A percentile compares a stretch with the other conserved stretches of the same genome.
Evolutionary conservation across 1,140 invertebrate species (phyloP).

Genomic region (Drosophila sechellia): DNA sequence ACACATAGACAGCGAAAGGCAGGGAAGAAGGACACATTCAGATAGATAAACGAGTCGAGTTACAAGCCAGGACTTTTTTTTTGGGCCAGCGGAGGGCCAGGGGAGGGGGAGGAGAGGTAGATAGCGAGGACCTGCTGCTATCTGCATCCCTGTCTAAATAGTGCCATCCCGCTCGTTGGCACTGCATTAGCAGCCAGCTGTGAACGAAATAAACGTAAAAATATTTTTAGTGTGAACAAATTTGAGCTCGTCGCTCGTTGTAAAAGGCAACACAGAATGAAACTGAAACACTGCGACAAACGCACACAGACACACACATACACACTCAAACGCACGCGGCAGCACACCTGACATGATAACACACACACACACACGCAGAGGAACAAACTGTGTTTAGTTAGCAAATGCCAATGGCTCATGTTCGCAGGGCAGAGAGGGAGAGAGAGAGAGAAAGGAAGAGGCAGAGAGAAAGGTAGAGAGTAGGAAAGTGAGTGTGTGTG

Average conservation of each 20-base stretch:
- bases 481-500: not conserved
- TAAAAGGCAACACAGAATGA: conserved; percentile 54
- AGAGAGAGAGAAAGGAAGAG: conserved; percentile 10
- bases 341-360: conserved; percentile 51
- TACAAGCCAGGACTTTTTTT: conserved; percentile 46
- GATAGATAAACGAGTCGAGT: conserved; percentile 78
- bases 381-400: conserved; percentile 66
- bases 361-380: conserved; percentile 8
- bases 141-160: conserved; percentile 10
- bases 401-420: conserved; percentile 71
- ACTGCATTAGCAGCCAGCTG: conserved; percentile 78
- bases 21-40: conserved; percentile 48
- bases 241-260: conserved; percentile 42
- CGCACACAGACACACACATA: conserved; percentile 19
- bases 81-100: not conserved
- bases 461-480: not conserved
- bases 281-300: conserved; percentile 65
- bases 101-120: not conserved
- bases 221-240: conserved; percentile 79
- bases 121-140: conserved; percentile 4
- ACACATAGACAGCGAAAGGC: not conserved
- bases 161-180: conserved; percentile 50
- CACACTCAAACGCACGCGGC: conserved; percentile 22
- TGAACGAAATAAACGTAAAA: conserved; percentile 80
- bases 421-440: conserved; percentile 11